Evolutionary conservation across 2,797 vertebrate genomes (phyloP), one percentile per base, ranked within the genome.

Genomic region (Labroides dimidiatus): DNA sequence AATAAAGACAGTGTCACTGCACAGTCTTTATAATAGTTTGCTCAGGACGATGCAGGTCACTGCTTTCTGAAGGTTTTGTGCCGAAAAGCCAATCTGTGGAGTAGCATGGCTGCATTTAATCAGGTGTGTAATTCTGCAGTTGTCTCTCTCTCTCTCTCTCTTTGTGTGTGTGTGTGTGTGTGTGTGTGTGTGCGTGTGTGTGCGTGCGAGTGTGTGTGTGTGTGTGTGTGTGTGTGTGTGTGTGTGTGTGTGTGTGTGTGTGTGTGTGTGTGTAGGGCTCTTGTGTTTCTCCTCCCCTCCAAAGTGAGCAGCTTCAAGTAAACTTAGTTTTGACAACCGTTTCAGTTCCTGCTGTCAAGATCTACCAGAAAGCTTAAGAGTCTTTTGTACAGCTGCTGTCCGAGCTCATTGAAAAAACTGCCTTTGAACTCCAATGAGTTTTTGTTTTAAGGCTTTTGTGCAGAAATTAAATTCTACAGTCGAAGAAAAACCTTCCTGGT

Each of bases 261-360:
- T 11, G 13, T 43, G 30, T 33, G 30, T 33, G 30, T 33, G 44
- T 73, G 41, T 54, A 45, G 52, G 51, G 12, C 41, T 19, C 43
- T 21, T 36, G 19, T 63, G 43, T 56, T 27, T 62, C 19, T 16
- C 15, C 47, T 59, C 20, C 30, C 47, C 23, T 52, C 55, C 56
- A 53, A 39, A 52, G 23, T 2, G 0, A 60, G 53, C 41, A 44
- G 52, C 70, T 82, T 66, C 39, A 52, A 52, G 52, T 64, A 70
- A 82, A 62, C 68, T 60, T 70, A 65, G 47, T 67, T 84, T 72
- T 85, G 85, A 86, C 81, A 84, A 49, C 21, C 42, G 39, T 72
- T 78, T 76, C 57, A 56, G 1, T 61, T 69, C 59, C 42, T 49
- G 48, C 58, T 10, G 67, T n/a, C 39, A 20, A 53, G 50, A 72